A percentile compares a stretch with the other conserved stretches of the same genome.
Conservation (phyloP, 2,113 vertebrate species). For the Natator depressus region DNA sequence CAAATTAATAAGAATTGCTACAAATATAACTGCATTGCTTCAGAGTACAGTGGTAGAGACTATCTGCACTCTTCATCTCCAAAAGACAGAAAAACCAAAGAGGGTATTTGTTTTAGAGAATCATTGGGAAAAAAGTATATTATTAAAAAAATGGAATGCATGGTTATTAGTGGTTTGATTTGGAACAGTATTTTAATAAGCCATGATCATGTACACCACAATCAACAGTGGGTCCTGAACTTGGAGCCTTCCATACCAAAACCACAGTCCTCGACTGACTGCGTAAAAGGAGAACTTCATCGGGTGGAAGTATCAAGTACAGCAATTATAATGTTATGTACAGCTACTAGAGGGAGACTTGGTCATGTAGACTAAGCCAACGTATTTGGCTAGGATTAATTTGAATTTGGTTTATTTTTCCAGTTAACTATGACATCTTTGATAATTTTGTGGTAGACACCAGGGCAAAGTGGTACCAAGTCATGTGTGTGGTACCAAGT, state of each 20-base stretch:
- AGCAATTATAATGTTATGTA: neutral
- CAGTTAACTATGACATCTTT: neutral
- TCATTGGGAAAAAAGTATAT: neutral
- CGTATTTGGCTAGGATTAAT: neutral
- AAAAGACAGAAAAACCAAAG: neutral
- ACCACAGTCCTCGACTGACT: neutral
- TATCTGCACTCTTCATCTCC: neutral
- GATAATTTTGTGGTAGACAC: neutral
- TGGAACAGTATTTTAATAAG: neutral
- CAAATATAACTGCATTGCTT: conserved; percentile 51
- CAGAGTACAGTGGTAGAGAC: conserved; percentile 17
- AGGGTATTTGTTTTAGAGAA: neutral
- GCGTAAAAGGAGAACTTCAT: neutral
- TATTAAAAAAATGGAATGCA: neutral
- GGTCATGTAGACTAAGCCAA: neutral
- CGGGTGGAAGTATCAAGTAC: neutral
- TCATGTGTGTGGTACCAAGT: too few species aligned
- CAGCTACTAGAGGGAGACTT: neutral
- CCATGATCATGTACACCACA: neutral
- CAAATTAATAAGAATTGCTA: conserved; percentile 52
- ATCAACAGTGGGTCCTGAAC: neutral
- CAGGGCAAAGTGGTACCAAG: too few species aligned
- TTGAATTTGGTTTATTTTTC: neutral
- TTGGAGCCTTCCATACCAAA: neutral
- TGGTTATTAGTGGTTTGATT: neutral